Conservation (phyloP, 2,797 vertebrate species). For the Mormyrops attenuatus region DNA sequence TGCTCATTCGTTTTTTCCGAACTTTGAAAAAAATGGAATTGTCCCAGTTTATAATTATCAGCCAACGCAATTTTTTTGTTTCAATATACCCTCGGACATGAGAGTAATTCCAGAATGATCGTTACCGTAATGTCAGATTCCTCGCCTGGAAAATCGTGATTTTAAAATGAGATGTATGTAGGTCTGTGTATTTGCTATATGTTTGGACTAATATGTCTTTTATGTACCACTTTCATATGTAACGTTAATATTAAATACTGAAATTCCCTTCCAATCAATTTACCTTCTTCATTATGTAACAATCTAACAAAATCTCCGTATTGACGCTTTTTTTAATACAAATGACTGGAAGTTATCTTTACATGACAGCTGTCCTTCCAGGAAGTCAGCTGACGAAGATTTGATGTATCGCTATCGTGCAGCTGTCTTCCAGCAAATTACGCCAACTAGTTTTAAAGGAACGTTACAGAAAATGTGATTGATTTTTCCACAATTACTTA, state of each 20-base stretch:
- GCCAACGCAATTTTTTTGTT: background rate
- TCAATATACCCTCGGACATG: background rate
- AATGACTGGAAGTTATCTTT: background rate
- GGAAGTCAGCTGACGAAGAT: background rate
- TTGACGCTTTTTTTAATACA: background rate
- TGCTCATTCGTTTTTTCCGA: background rate
- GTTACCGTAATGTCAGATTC: background rate
- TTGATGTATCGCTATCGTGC: background rate
- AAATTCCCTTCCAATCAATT: background rate
- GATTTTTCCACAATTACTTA: background rate
- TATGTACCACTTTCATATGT: background rate
- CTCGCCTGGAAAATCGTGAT: background rate
- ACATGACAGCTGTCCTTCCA: background rate
- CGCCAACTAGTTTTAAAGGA: background rate
- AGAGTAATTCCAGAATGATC: background rate
- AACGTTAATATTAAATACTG: background rate
- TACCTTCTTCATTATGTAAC: background rate
- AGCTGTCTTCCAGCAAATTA: background rate
- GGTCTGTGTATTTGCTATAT: background rate
- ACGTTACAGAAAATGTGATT: background rate
- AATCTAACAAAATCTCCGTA: background rate
- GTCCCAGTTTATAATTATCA: background rate
- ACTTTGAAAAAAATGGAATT: background rate
- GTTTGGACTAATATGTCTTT: background rate
- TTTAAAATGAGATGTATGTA: background rate